Conservation (phyloP, 2,113 vertebrate genomes). For the Corynorhinus townsendii region DNA sequence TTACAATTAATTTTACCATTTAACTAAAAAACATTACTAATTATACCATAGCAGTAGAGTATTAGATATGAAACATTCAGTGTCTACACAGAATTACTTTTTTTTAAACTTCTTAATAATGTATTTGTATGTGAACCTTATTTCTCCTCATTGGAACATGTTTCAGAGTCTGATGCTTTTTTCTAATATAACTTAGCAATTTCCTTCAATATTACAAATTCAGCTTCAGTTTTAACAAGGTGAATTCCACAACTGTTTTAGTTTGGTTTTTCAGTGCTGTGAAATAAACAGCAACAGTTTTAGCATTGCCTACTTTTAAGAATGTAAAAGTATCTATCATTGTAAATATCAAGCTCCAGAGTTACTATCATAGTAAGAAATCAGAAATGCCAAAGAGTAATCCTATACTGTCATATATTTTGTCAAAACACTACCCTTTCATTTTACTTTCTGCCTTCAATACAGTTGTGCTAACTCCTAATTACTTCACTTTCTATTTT, state of each 20-base stretch:
- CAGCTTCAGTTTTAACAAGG: conserved; percentile 56
- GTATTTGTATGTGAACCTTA: neutral
- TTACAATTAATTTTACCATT: conserved; percentile 10
- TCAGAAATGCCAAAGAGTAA: conserved; percentile 21
- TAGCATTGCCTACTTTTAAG: conserved; percentile 32
- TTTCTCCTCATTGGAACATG: conserved; percentile 19
- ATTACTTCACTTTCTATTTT: conserved; percentile 19
- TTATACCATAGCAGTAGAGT: neutral
- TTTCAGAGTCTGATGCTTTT: conserved; percentile 27
- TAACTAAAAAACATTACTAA: neutral
- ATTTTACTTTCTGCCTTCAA: conserved; percentile 36
- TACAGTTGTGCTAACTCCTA: conserved; percentile 16
- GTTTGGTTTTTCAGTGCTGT: conserved; percentile 42
- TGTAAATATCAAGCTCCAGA: conserved; percentile 10
- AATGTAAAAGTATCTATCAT: conserved; percentile 35
- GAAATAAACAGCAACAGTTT: conserved; percentile 27
- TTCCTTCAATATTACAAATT: conserved; percentile 50
- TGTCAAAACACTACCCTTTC: neutral
- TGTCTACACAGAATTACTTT: neutral
- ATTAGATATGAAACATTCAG: neutral
- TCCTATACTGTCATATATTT: neutral
- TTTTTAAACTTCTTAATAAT: neutral
- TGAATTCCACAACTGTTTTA: conserved; percentile 65
- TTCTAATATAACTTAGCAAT: neutral
- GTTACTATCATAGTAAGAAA: conserved; percentile 13